Evolutionary conservation across 2,113 vertebrate genomes (phyloP).

Genomic region (Xenopus tropicalis): DNA sequence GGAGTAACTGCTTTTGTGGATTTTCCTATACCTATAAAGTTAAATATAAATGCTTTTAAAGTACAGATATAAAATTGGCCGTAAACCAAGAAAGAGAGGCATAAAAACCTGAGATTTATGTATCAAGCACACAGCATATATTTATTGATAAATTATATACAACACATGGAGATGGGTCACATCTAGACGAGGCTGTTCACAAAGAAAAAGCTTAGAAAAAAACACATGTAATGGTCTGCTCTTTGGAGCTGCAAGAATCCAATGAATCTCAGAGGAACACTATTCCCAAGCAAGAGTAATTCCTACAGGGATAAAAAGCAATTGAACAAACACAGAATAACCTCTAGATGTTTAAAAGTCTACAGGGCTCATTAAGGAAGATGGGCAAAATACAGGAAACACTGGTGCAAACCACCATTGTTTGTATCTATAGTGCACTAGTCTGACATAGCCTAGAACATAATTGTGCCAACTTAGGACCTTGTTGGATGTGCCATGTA

Average conservation of each 20-base stretch:
- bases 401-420: constrained; percentile 46
- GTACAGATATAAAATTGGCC: too few relatives aligned
- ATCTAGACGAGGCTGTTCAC: not conserved
- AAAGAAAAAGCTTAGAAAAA: constrained; percentile 9
- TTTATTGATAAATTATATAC: too few relatives aligned
- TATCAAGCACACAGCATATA: too few relatives aligned
- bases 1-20: too few relatives aligned
- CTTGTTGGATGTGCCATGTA: too few relatives aligned
- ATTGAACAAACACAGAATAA: constrained; percentile 59
- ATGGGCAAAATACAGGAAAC: constrained; percentile 70
- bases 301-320: constrained; percentile 66
- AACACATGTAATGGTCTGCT: constrained; percentile 63
- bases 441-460: too few relatives aligned
- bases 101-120: too few relatives aligned
- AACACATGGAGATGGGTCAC: not conserved
- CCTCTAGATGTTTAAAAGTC: constrained; percentile 74
- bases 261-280: constrained; percentile 69
- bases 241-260: constrained; percentile 67
- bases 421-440: too few relatives aligned
- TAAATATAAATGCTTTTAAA: too few relatives aligned
- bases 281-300: constrained; percentile 69
- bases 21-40: too few relatives aligned
- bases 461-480: too few relatives aligned
- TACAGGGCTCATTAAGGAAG: constrained; percentile 72
- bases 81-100: too few relatives aligned